Conservation (phyloP, 2,797 vertebrate species). For the Acanthurus leucopareius region DNA sequence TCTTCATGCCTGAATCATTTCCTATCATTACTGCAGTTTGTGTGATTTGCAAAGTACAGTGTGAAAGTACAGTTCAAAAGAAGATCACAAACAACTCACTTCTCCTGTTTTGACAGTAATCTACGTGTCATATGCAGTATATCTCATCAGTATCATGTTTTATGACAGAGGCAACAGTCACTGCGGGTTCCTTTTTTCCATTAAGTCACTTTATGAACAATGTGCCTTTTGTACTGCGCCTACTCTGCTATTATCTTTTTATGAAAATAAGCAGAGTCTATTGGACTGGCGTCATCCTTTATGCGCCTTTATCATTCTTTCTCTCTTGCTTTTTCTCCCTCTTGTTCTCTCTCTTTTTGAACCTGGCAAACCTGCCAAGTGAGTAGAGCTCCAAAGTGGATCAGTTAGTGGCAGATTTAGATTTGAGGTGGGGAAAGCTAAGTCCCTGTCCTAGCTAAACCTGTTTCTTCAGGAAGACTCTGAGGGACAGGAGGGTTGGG, state of each 20-base stretch:
- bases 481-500: constrained; percentile 56
- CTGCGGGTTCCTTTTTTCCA: constrained; percentile 69
- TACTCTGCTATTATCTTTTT: constrained; percentile 74
- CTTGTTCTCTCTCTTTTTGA: constrained; percentile 36
- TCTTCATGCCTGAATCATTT: constrained; percentile 64
- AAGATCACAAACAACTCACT: constrained; percentile 60
- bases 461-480: constrained; percentile 67
- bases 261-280: constrained; percentile 76
- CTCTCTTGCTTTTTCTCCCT: constrained; percentile 29
- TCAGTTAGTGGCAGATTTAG: constrained; percentile 69
- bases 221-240: constrained; percentile 71
- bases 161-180: constrained; percentile 64
- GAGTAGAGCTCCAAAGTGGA: constrained; percentile 69
- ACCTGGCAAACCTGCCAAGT: constrained; percentile 75
- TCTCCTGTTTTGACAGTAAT: constrained; percentile 71
- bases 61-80: constrained; percentile 59
- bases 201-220: constrained; percentile 73
- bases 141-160: constrained; percentile 69
- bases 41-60: constrained; percentile 63
- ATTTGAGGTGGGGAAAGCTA: constrained; percentile 61
- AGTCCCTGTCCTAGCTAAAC: constrained; percentile 70
- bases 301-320: constrained; percentile 67
- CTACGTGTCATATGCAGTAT: constrained; percentile 49
- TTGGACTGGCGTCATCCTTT: constrained; percentile 74
- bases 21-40: constrained; percentile 54